Percentiles rank a stretch among this genome's conserved stretches.
Evolutionary conservation across 1,140 invertebrate genomes (phyloP).

Genomic region (Lasioglossum albipes): DNA sequence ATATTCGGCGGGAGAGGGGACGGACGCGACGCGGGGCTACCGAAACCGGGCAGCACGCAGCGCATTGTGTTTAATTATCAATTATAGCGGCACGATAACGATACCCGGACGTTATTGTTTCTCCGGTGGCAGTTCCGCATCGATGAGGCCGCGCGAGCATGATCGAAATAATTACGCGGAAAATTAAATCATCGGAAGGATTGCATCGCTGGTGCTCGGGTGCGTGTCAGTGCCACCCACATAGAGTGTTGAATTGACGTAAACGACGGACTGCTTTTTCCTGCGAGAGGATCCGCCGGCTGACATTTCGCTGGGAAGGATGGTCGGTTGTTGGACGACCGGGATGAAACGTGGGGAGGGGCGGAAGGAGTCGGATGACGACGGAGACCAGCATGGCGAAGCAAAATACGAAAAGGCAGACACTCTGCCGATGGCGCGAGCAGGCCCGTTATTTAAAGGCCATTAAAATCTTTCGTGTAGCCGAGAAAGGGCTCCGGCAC

Average conservation of each 20-base stretch:
- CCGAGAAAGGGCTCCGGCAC: neutral
- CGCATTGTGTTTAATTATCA: slow-evolving; percentile 52
- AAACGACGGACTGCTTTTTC: slow-evolving; percentile 53
- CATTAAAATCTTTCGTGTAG: slow-evolving; percentile 50
- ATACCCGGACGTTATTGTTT: slow-evolving; percentile 30
- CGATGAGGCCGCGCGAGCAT: neutral
- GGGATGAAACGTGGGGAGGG: neutral
- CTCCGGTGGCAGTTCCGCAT: neutral
- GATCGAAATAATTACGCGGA: slow-evolving; percentile 50
- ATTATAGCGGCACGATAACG: slow-evolving; percentile 42
- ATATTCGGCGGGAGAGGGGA: slow-evolving; percentile 8
- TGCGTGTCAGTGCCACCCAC: slow-evolving; percentile 33
- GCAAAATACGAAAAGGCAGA: slow-evolving; percentile 27
- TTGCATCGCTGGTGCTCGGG: slow-evolving; percentile 18
- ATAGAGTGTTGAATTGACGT: slow-evolving; percentile 47
- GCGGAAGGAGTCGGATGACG: neutral
- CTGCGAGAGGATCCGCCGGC: slow-evolving; percentile 32
- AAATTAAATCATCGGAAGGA: slow-evolving; percentile 50
- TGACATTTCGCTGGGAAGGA: slow-evolving; percentile 45
- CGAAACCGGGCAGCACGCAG: neutral
- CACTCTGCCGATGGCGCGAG: slow-evolving; percentile 26
- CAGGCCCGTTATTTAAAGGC: slow-evolving; percentile 47
- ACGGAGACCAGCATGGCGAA: neutral
- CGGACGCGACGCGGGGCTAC: neutral
- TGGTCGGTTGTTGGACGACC: neutral